Evolutionary conservation across 2,888 invertebrate species (phyloP), one percentile per base, ranked within the genome.

Genomic region (Muscina levida): DNA sequence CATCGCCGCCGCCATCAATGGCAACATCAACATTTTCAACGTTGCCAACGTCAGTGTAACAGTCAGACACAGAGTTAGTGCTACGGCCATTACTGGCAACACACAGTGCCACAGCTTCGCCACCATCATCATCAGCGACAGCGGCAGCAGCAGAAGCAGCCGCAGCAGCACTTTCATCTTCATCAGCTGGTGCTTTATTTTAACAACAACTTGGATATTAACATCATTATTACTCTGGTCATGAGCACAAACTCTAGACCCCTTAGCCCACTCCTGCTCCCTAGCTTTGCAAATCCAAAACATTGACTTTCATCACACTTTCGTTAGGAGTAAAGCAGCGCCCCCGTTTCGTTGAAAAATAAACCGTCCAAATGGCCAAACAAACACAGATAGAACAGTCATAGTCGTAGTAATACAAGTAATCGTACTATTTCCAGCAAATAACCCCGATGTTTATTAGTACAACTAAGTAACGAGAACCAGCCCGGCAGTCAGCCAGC

Each of bases 351-450:
- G 22, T 53, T 17, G 31, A 26, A 15, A 68, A 70, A 65, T 15
- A 79, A 81, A 72, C 67, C 67, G 46, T 77, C 67, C 56, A 74
- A 77, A 77, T 72, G 71, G 59, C 71, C 77, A 77, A 42, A 37
- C 19, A 17, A 59, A 59, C 39, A 51, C 70, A 53, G 5, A 51
- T 19, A 57, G 22, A 51, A 26, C 31, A 31, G 8, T 31, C 31
- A 31, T 31, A 31, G 31, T 31, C 31, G 31, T 17, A 13, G 57
- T 37, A 17, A 37, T 31, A 57, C 46, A 15, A 22, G 46, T 22
- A 24, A 22, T 26, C 11, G 53, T 17, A 22, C 31, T 24, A 24
- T 53, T 51, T 22, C 51, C 11, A 53, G 4, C n/a, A 46, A 46
- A 46, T 13, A 53, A 8, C 51, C 3, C 17, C 46, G 46, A 46